These are phyloP conservation scores for Delia radicum DNA, from an alignment of 1,140 invertebrate genomes.

Conservation along the genomic window DNA sequence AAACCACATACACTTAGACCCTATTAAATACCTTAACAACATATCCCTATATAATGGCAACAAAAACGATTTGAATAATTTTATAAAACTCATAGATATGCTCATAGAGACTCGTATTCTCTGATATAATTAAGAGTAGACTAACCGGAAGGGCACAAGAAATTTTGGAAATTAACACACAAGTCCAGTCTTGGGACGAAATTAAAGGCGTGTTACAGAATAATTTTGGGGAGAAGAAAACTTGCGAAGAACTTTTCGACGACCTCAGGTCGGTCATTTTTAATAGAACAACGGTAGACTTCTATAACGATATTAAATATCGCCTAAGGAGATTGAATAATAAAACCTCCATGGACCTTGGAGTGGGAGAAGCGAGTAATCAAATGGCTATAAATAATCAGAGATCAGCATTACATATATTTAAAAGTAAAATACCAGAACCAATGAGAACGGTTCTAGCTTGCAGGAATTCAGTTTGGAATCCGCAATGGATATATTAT, in stretches of 20 bases:
- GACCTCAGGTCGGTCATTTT: neutral
- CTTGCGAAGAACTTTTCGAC: neutral
- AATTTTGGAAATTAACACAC: neutral
- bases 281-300: too few relatives aligned
- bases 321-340: too few relatives aligned
- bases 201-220: neutral
- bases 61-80: neutral
- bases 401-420: too few relatives aligned
- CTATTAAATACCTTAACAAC: neutral
- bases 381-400: too few relatives aligned
- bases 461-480: too few relatives aligned
- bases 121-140: too few relatives aligned
- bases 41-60: neutral
- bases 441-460: too few relatives aligned
- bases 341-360: too few relatives aligned
- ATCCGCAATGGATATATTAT: too few relatives aligned
- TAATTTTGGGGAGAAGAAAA: neutral
- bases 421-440: too few relatives aligned
- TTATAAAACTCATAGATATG: neutral
- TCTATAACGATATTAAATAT: too few relatives aligned
- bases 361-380: too few relatives aligned
- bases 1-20: neutral
- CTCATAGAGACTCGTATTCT: neutral
- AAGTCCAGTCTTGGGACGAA: neutral
- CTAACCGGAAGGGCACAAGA: neutral